phyloP scores from a whole-genome alignment of 2,797 vertebrate genomes.

The Coregonus ussuriensis region DNA sequence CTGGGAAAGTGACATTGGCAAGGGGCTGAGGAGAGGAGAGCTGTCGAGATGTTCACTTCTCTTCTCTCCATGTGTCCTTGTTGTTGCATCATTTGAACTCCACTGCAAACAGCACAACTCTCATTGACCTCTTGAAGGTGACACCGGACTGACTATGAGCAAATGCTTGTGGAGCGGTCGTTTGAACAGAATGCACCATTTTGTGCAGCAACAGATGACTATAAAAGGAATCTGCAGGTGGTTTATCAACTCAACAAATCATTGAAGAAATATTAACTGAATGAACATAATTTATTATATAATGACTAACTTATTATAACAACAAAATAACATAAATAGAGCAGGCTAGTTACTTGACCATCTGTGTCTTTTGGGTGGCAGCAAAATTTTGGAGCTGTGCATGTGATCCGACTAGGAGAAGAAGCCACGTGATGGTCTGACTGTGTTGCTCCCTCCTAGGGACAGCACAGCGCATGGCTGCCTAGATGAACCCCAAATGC shows the following conservation, averaged over 20 bases:
- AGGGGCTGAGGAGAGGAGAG: conserved; percentile 57
- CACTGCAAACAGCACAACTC: conserved; percentile 36
- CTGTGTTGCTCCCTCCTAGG: conserved; percentile 43
- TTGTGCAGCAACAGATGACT: neutral
- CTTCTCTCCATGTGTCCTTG: conserved; percentile 29
- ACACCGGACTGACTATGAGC: conserved; percentile 28
- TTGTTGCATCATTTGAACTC: conserved; percentile 42
- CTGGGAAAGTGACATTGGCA: conserved; percentile 61
- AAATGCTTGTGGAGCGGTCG: neutral
- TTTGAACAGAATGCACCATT: neutral
- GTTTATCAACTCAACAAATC: neutral
- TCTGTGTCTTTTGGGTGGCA: conserved; percentile 48
- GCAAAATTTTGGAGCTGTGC: conserved; percentile 40
- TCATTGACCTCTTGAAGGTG: conserved; percentile 53
- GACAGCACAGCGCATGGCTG: conserved; percentile 66
- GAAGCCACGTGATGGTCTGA: conserved; percentile 60
- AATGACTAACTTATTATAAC: neutral
- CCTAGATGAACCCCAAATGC: conserved; percentile 53
- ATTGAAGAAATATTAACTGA: too few species aligned
- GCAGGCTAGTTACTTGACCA: conserved; percentile 33
- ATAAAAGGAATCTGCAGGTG: neutral
- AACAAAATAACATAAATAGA: neutral
- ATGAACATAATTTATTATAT: neutral
- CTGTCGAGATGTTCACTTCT: conserved; percentile 61
- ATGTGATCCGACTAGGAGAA: conserved; percentile 36